Base-by-base conservation (phyloP, 2,113 vertebrate genomes). In the Propithecus coquereli region DNA sequence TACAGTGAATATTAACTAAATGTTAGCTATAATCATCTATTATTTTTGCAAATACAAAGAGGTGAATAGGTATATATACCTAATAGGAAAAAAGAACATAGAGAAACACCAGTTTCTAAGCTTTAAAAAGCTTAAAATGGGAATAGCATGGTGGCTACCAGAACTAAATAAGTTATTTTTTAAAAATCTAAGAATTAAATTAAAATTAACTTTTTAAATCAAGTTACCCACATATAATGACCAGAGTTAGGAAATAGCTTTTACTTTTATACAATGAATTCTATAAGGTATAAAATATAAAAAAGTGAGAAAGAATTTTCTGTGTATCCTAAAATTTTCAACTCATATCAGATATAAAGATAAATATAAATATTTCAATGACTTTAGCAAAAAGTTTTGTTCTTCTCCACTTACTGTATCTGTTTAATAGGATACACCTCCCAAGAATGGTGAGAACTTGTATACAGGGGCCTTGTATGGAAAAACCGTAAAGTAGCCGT, bases 141-240 rank as follows among this genome's bases (percentile, higher is more conserved):
- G 20, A 7, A 57, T 34, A 68, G 16, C 5, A 40, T 8, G 47
- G 25, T 65, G 32, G 27, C 30, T 73, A 73, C 16, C 37, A 50
- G 32, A 94, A 85, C 86, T 94, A 83, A 94, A 52, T 45, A 27
- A 90, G 18, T 20, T 80, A 65, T 2, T 18, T 52, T 14, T 37
- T 5, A 57, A 76, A 79, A 57, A 34, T 5, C 14, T 93, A 87
- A 73, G 30, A 93, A 91, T 52, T 66, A 83, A 91, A 81, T 85
- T 87, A 84, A 94, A 89, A 30, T 43, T 77, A 95, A 80, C 23
- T 2, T 94, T 93, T 94, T 77, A 77, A 95, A 63, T 79, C 6
- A 82, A 40, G 27, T 79, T 83, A 87, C 3, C 63, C 17, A 76
- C 17, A 12, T 65, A 57, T 85, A 93, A 66, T 87, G 13, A 81